These are phyloP conservation scores for Dolichallabes microphthalmus DNA, from an alignment of 2,113 vertebrate species.

Conservation along the genomic window DNA sequence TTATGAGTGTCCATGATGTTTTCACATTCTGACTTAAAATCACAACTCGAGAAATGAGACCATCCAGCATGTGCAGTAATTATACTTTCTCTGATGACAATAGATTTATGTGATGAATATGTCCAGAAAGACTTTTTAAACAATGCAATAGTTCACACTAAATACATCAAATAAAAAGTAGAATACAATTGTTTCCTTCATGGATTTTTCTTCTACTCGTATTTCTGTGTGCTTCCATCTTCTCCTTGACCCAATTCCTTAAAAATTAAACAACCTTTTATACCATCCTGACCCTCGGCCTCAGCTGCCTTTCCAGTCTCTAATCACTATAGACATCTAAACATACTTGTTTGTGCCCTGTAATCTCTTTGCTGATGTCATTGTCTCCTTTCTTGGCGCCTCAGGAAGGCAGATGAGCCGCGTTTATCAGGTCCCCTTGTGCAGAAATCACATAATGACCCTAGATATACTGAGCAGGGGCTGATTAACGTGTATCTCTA, in stretches of 20 bases:
- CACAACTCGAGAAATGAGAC: too few relatives aligned
- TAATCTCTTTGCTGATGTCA: conserved; percentile 7
- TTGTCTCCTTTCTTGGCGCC: background rate
- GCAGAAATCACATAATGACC: background rate
- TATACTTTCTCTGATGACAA: too few relatives aligned
- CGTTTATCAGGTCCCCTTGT: conserved; percentile 6
- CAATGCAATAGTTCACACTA: too few relatives aligned
- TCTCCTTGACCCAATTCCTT: background rate
- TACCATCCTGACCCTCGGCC: background rate
- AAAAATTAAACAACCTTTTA: background rate
- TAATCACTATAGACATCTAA: background rate
- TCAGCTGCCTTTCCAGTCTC: background rate
- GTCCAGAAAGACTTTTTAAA: too few relatives aligned
- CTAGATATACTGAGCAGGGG: background rate
- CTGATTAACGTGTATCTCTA: background rate
- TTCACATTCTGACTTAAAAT: too few relatives aligned
- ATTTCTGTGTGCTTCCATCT: background rate
- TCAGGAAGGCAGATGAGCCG: background rate
- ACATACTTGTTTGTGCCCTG: conserved; percentile 3
- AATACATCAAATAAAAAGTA: too few relatives aligned
- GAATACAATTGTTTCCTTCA: background rate
- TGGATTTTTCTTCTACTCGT: background rate
- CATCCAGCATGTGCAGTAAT: too few relatives aligned
- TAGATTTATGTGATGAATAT: too few relatives aligned
- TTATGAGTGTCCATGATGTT: too few relatives aligned